phyloP scores from a whole-genome alignment of 2,797 vertebrate species.

The Orestias chungarensis region DNA sequence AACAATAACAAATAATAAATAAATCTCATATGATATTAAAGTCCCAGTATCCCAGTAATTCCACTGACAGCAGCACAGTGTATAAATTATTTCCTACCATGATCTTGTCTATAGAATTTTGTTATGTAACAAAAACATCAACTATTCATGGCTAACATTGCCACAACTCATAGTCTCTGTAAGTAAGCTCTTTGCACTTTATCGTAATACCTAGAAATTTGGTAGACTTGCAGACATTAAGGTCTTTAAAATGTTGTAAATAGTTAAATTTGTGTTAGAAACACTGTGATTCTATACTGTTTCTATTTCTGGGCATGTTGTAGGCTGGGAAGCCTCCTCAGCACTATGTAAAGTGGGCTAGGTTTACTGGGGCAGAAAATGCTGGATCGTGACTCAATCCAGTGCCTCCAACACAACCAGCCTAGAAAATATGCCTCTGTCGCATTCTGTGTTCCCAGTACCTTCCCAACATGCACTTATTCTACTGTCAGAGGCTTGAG shows the following conservation, averaged over 20 bases:
- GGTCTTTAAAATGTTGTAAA: conserved; percentile 46
- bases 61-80: conserved; percentile 53
- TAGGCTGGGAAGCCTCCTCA: conserved; percentile 55
- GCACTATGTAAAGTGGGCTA: conserved; percentile 71
- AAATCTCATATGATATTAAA: conserved; percentile 16
- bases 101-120: conserved; percentile 66
- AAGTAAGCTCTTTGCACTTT: conserved; percentile 44
- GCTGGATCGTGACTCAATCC: conserved; percentile 73
- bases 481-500: conserved; percentile 29
- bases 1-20: neutral
- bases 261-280: conserved; percentile 48
- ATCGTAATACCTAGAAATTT: conserved; percentile 47
- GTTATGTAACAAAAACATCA: conserved; percentile 73
- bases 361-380: conserved; percentile 84
- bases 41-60: conserved; percentile 27
- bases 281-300: conserved; percentile 34
- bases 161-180: conserved; percentile 58
- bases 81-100: conserved; percentile 62
- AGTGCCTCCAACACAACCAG: conserved; percentile 69
- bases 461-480: conserved; percentile 41
- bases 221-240: conserved; percentile 15
- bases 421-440: conserved; percentile 70
- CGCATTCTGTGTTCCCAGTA: conserved; percentile 63
- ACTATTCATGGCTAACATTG: conserved; percentile 64
- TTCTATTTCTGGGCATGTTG: conserved; percentile 52